Evolutionary conservation across 23 tunicate species (phyloP), one percentile per base, ranked within the genome.

Genomic region (Halocynthia aurantium): DNA sequence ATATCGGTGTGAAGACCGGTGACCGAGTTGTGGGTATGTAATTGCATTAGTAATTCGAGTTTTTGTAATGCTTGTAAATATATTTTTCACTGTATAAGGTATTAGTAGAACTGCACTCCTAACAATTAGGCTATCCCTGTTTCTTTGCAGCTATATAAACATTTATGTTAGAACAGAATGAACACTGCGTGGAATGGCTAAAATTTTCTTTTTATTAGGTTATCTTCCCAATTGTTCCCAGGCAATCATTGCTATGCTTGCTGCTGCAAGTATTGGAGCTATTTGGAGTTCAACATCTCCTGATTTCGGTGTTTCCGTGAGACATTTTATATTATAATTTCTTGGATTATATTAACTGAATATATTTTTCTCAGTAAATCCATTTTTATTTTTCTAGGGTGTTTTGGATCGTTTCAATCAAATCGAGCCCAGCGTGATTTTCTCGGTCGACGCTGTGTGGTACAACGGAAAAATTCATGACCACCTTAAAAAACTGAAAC

Each of bases 231-330:
- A 91, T 61, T 91, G 91, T 77, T 78, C 76, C 64, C 91, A 91
- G 77, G 90, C 97, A 0, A 79, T 91, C 8, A 71, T 76, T 8
- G 85, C 82, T 8, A 91, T 91, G 97, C 58, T 91, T 61, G 97
- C 97, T 6, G 57, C 81, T 49, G 97, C 97, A 17, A 85, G 90
- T 72, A 77, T 91, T 62, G 97, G 97, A 10, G 97, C 91, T 6
- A 82, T 91, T 17, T 91, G 91, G 91, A 91, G 97, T 81, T 81
- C 93, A 50, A 91, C 97, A 5, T 91, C 97, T 20, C 97, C 97
- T 40, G 97, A 91, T 57, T 91, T 91, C 50, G 97, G 97, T 7
- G 84, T 84, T 51, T 69, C 73, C 22, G 96, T 88, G 57, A 31
- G 44, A 0, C 44, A 31, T 31, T 31, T 31, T 31, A 31, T 54